phyloP scores from a whole-genome alignment of 2,113 vertebrate genomes.

The Leucoraja erinaceus region DNA sequence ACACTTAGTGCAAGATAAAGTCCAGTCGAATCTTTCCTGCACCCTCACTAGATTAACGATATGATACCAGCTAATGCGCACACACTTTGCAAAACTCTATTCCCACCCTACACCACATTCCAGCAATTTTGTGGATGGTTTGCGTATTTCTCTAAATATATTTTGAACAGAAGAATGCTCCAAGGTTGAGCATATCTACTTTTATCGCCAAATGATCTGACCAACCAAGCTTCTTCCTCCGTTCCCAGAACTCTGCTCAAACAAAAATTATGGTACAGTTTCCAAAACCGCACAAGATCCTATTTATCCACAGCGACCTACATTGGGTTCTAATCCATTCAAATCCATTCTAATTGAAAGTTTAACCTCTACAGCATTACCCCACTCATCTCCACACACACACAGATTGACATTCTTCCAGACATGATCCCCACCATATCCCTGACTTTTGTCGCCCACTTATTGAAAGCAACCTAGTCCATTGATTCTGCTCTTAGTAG shows the following conservation, averaged over 20 bases:
- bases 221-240: background rate
- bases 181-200: background rate
- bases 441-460: background rate
- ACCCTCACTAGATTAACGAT: too few relatives aligned
- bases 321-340: background rate
- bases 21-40: too few relatives aligned
- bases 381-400: background rate
- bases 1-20: too few relatives aligned
- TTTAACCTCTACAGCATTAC: background rate
- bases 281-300: background rate
- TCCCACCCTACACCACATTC: background rate
- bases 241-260: background rate
- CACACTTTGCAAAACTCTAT: background rate
- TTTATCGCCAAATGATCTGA: background rate
- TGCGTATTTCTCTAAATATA: background rate
- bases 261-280: background rate
- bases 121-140: background rate
- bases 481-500: background rate
- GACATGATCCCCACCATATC: background rate
- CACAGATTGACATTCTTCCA: too few relatives aligned
- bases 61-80: background rate
- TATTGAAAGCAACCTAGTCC: too few relatives aligned
- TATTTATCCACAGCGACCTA: background rate
- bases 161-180: background rate
- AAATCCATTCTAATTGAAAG: background rate